Evolutionary conservation across 2,113 vertebrate genomes (phyloP).

Genomic region (Clarias magur): DNA sequence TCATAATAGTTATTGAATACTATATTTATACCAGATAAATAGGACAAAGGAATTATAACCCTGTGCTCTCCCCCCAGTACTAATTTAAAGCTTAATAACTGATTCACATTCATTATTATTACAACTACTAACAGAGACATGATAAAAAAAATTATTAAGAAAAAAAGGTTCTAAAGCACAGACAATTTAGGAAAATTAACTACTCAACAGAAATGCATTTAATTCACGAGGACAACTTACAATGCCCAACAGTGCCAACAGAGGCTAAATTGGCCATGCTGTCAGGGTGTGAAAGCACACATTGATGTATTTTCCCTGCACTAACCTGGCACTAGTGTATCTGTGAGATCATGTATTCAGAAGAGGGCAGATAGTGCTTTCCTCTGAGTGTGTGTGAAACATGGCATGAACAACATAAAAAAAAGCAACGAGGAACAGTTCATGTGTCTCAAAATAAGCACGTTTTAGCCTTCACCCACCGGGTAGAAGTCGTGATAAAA

Average conservation of each 20-base stretch:
- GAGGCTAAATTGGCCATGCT: background rate
- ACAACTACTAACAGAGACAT: background rate
- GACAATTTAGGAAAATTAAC: background rate
- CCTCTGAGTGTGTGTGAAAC: background rate
- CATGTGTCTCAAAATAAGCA: background rate
- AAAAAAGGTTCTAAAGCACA: background rate
- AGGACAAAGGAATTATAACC: background rate
- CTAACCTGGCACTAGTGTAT: too few species aligned
- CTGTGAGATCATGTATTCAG: background rate
- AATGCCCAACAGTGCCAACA: background rate
- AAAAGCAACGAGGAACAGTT: background rate
- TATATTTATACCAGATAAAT: background rate
- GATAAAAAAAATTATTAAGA: background rate
- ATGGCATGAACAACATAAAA: background rate
- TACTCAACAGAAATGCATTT: background rate
- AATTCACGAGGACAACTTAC: too few species aligned
- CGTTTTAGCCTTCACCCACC: background rate
- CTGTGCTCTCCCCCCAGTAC: background rate
- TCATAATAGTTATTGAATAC: background rate
- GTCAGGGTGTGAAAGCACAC: background rate
- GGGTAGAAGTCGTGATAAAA: background rate
- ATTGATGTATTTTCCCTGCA: background rate
- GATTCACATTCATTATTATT: background rate
- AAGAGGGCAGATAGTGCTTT: background rate
- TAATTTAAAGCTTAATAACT: background rate